These are phyloP conservation scores for Caenorhabditis afra DNA, from an alignment of 2,888 invertebrate genomes.

Conservation along the genomic window DNA sequence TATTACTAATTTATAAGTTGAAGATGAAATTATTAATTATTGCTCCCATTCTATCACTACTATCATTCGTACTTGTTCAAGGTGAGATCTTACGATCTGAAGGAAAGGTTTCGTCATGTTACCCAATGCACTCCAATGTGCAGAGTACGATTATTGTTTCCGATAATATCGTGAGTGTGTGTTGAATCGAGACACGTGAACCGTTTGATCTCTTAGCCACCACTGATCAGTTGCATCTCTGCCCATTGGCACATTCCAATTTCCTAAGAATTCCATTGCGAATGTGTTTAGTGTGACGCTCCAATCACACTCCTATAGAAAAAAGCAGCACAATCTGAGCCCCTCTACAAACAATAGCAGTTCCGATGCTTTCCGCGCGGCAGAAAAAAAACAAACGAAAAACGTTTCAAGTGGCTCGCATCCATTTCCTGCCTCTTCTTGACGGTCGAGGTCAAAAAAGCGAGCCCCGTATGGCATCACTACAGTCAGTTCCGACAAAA, in stretches of 20 bases:
- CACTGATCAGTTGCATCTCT: background rate
- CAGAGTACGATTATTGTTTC: background rate
- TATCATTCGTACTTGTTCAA: conserved; percentile 18
- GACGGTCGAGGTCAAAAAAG: conserved; percentile 19
- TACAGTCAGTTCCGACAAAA: conserved; percentile 9
- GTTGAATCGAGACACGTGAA: background rate
- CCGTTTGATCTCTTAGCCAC: background rate
- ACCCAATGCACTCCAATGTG: background rate
- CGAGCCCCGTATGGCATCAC: conserved; percentile 25
- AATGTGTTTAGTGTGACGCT: conserved; percentile 32
- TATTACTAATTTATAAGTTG: conserved; percentile 33
- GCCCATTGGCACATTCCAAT: background rate
- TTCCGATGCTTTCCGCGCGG: conserved; percentile 42
- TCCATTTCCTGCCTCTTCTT: conserved; percentile 7
- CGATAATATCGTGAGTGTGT: background rate
- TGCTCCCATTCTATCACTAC: conserved; percentile 16
- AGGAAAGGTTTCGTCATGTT: background rate
- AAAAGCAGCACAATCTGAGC: conserved; percentile 35
- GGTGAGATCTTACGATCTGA: conserved; percentile 5
- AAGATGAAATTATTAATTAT: conserved; percentile 30
- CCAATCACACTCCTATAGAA: conserved; percentile 3
- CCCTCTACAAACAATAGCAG: conserved; percentile 26
- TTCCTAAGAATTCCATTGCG: background rate
- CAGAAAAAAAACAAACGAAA: conserved; percentile 38
- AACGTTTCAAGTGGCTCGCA: conserved; percentile 54